Evolutionary conservation across 2,113 vertebrate genomes (phyloP).

Genomic region (Sprattus sprattus): DNA sequence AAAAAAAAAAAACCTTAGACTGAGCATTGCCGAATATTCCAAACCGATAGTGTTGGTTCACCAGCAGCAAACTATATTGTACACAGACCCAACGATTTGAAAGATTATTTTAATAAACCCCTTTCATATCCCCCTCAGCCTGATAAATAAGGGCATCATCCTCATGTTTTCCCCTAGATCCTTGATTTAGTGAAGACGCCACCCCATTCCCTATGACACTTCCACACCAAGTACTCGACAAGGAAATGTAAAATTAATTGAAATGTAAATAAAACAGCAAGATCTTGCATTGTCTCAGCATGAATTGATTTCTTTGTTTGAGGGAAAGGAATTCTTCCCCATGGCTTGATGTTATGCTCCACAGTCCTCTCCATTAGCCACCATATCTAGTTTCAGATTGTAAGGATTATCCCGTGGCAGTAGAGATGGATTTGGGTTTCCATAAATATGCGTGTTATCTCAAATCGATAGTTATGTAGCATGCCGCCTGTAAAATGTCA

Average conservation of each 20-base stretch:
- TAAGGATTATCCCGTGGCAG: constrained; percentile 28
- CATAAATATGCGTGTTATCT: constrained; percentile 40
- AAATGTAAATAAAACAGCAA: constrained; percentile 48
- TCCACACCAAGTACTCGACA: constrained; percentile 21
- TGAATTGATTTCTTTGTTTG: constrained; percentile 47
- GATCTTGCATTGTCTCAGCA: background rate
- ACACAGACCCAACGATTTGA: background rate
- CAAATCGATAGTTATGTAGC: constrained; percentile 37
- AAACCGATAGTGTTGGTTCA: too few species aligned
- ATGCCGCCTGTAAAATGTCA: background rate
- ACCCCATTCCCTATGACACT: background rate
- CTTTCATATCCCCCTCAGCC: background rate
- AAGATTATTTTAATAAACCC: background rate
- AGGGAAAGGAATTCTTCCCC: constrained; percentile 26
- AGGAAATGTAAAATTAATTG: constrained; percentile 45
- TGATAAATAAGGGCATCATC: background rate
- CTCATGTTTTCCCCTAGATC: background rate
- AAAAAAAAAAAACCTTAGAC: background rate
- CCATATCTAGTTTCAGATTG: constrained; percentile 38
- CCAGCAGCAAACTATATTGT: too few species aligned
- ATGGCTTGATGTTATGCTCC: constrained; percentile 4
- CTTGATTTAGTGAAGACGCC: background rate
- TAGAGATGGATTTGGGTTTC: constrained; percentile 30
- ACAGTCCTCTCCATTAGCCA: constrained; percentile 32
- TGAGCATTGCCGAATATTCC: background rate